Evolutionary conservation across 2,113 vertebrate genomes (phyloP).

Genomic region (Oreochromis tanganicae): DNA sequence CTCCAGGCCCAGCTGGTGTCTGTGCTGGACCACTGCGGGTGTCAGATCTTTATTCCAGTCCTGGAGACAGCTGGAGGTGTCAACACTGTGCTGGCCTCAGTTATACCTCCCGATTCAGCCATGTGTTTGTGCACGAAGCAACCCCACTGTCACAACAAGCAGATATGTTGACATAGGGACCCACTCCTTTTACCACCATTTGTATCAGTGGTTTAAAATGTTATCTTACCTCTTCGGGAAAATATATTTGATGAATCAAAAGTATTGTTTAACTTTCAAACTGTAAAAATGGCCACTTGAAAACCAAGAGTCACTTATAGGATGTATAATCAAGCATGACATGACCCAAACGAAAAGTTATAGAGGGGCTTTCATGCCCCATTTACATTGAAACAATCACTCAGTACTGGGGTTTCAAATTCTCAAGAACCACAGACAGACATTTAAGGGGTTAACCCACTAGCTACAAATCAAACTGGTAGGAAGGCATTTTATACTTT

Average conservation of each 20-base stretch:
- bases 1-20: conserved; percentile 69
- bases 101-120: conserved; percentile 54
- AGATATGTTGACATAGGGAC: conserved; percentile 32
- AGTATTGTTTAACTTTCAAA: background rate
- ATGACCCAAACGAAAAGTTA: conserved; percentile 53
- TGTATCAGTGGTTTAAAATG: background rate
- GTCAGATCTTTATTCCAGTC: conserved; percentile 71
- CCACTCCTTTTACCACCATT: background rate
- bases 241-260: background rate
- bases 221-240: background rate
- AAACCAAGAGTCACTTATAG: conserved; percentile 34
- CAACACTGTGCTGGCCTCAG: conserved; percentile 62
- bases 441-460: conserved; percentile 65
- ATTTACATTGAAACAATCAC: conserved; percentile 73
- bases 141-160: conserved; percentile 69
- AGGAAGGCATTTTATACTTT: conserved; percentile 65
- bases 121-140: conserved; percentile 60
- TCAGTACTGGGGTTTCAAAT: conserved; percentile 64
- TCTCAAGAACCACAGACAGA: conserved; percentile 53
- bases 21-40: conserved; percentile 49
- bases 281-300: conserved; percentile 10
- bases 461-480: conserved; percentile 70
- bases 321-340: conserved; percentile 57
- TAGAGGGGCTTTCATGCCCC: conserved; percentile 60
- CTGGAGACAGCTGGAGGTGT: conserved; percentile 77